phyloP scores from a whole-genome alignment of 1,140 invertebrate species.

The Eueides isabella region DNA sequence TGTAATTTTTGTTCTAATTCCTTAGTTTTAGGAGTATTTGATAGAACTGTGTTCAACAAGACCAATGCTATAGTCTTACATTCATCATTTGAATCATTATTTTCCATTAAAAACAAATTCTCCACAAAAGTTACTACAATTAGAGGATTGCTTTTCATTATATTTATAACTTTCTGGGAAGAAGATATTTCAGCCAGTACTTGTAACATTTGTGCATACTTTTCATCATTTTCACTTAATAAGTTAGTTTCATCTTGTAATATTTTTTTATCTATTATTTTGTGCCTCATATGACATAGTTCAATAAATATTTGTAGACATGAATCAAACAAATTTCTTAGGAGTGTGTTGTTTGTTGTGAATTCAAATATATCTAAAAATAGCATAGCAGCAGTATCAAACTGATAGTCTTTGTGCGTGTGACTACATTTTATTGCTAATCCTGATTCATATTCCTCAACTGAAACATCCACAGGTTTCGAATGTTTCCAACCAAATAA shows the following conservation, averaged over 20 bases:
- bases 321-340: slow-evolving; percentile 52
- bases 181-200: slow-evolving; percentile 65
- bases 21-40: slow-evolving; percentile 48
- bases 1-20: slow-evolving; percentile 52
- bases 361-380: slow-evolving; percentile 59
- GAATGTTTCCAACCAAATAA: slow-evolving; percentile 50
- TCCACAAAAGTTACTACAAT: slow-evolving; percentile 71
- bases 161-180: slow-evolving; percentile 60
- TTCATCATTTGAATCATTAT: slow-evolving; percentile 57
- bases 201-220: slow-evolving; percentile 61
- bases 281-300: slow-evolving; percentile 45
- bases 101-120: slow-evolving; percentile 61
- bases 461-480: slow-evolving; percentile 30
- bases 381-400: not conserved
- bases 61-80: slow-evolving; percentile 80
- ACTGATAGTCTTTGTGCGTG: not conserved
- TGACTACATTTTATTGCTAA: slow-evolving; percentile 57
- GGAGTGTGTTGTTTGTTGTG: slow-evolving; percentile 42
- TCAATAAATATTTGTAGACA: slow-evolving; percentile 57
- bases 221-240: slow-evolving; percentile 63
- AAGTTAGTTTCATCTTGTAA: slow-evolving; percentile 67
- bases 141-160: slow-evolving; percentile 63
- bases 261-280: slow-evolving; percentile 49
- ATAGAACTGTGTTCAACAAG: slow-evolving; percentile 73
- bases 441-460: slow-evolving; percentile 69